A percentile compares a stretch with the other conserved stretches of the same genome.
phyloP scores from a whole-genome alignment of 2,113 vertebrate genomes.

The Haemorhous mexicanus region DNA sequence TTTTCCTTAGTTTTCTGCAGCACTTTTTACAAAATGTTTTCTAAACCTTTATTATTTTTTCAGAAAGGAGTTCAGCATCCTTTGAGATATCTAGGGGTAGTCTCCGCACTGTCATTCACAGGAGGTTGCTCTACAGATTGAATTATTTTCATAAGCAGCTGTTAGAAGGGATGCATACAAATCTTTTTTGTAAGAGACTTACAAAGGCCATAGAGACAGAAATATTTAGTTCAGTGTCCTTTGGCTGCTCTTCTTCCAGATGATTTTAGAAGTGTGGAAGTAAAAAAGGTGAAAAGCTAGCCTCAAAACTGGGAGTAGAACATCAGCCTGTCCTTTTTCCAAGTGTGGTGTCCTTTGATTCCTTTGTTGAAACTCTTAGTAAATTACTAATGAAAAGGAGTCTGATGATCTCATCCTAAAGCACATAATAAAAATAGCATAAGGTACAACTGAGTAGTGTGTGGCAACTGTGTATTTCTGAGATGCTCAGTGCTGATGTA shows the following conservation, averaged over 20 bases:
- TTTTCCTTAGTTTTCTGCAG: background rate
- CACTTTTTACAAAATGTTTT: background rate
- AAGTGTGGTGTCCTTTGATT: background rate
- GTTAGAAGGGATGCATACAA: background rate
- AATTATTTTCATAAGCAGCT: accelerated
- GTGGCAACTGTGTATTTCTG: background rate
- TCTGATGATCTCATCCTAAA: slow-evolving; percentile 4
- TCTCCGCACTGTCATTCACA: background rate
- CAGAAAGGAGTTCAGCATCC: background rate
- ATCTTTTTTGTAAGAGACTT: background rate
- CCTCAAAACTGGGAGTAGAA: background rate
- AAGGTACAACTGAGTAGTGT: background rate
- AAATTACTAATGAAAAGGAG: background rate
- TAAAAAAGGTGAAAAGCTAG: background rate
- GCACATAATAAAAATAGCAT: background rate
- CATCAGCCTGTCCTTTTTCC: background rate
- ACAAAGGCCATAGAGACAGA: background rate
- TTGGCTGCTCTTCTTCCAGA: background rate
- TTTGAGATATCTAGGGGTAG: background rate
- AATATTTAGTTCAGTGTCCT: background rate
- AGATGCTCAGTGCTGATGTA: background rate
- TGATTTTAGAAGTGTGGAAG: background rate
- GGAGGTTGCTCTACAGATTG: background rate
- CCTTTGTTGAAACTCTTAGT: background rate
- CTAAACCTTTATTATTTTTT: background rate